phyloP scores from a whole-genome alignment of 2,113 vertebrate species.

The Caracal caracal region DNA sequence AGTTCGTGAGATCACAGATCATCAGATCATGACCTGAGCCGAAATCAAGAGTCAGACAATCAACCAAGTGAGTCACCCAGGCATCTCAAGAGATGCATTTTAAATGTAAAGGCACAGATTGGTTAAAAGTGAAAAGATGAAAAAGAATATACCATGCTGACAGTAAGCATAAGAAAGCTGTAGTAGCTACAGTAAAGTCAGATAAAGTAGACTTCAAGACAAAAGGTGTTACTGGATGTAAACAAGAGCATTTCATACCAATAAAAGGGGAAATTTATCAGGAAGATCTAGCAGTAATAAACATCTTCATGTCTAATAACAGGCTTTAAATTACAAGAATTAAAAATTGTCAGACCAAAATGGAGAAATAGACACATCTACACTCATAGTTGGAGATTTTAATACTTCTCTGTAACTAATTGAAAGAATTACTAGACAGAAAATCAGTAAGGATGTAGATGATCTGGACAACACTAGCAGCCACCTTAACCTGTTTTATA shows the following conservation, averaged over 20 bases:
- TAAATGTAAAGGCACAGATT: conserved; percentile 27
- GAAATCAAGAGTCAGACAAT: no score
- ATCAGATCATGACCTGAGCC: no score
- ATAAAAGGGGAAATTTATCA: background rate
- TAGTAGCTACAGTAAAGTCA: background rate
- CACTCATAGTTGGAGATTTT: background rate
- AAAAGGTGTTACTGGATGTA: background rate
- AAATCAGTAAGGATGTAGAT: background rate
- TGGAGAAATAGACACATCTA: background rate
- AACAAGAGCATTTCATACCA: background rate
- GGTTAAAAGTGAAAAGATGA: background rate
- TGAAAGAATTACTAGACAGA: conserved; percentile 1
- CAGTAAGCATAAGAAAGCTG: background rate
- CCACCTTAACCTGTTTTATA: background rate
- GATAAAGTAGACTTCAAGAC: background rate
- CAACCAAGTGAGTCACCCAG: no score
- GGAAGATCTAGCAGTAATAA: conserved; percentile 1
- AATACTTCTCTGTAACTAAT: background rate
- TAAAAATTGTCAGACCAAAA: background rate
- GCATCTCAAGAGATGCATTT: background rate
- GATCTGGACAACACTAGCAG: background rate
- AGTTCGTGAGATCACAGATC: no score
- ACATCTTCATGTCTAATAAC: background rate
- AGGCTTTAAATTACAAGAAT: background rate
- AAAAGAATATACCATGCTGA: background rate